Evolutionary conservation across 2,113 vertebrate species (phyloP).

Genomic region (Scalopus aquaticus): DNA sequence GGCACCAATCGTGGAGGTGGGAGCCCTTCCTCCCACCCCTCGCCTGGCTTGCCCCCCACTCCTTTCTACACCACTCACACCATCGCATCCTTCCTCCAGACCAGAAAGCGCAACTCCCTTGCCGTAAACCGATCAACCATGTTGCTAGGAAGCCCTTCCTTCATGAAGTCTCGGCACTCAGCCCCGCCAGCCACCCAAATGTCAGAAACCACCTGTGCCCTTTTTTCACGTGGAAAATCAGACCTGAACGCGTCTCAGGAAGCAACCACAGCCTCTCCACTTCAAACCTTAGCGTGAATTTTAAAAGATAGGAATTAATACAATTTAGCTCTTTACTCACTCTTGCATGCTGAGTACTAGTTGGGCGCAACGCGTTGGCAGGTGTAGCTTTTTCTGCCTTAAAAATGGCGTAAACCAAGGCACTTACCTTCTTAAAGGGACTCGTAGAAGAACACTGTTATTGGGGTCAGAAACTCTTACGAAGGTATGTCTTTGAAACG

Average conservation of each 20-base stretch:
- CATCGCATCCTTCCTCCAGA: neutral
- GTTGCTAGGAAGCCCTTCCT: neutral
- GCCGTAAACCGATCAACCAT: neutral
- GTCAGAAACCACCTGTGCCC: neutral
- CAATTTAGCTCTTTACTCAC: neutral
- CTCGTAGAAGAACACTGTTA: neutral
- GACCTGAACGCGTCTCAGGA: slow-evolving; percentile 14
- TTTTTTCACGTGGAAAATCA: neutral
- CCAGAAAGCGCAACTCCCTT: neutral
- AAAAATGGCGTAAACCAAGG: neutral
- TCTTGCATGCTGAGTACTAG: neutral
- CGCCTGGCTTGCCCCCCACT: neutral
- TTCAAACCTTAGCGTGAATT: neutral
- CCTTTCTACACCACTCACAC: accelerated
- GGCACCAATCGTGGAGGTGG: neutral
- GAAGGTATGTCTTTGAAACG: slow-evolving; percentile 27
- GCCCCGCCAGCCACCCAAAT: neutral
- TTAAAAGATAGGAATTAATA: neutral
- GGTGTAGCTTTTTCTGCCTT: neutral
- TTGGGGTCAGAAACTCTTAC: neutral
- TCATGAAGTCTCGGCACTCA: neutral
- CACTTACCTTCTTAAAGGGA: slow-evolving; percentile 16
- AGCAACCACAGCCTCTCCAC: slow-evolving; percentile 45
- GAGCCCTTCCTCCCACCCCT: slow-evolving; percentile 3
- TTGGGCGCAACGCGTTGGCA: slow-evolving; percentile 7